Conservation (phyloP, 2,888 invertebrate genomes). For the Hyposoter didymator region DNA sequence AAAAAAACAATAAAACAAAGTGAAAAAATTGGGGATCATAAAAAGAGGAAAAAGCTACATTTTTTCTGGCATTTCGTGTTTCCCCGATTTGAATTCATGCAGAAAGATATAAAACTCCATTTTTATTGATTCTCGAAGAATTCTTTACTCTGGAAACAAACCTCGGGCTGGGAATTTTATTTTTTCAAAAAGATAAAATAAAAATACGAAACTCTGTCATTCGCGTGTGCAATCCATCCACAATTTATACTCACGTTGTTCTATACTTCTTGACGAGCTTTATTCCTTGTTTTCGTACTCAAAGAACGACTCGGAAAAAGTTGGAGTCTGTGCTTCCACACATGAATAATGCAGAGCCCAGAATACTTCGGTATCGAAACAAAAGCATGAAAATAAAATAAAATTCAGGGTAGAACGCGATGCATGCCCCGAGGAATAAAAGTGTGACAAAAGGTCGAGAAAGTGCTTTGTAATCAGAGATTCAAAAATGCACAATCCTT, state of each 20-base stretch:
- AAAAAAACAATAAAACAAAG: background rate
- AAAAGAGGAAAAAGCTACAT: background rate
- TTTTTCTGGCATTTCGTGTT: background rate
- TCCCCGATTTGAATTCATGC: background rate
- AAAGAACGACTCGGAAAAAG: background rate
- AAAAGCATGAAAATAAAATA: conserved; percentile 35
- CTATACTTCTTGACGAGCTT: conserved; percentile 28
- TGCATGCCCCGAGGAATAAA: conserved; percentile 11
- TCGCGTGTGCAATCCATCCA: background rate
- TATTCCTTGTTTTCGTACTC: conserved; percentile 35
- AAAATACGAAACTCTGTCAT: conserved; percentile 21
- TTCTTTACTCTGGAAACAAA: background rate
- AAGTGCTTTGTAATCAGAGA: background rate
- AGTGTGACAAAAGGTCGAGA: conserved; percentile 1
- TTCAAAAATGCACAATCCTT: background rate
- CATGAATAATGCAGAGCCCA: conserved; percentile 46
- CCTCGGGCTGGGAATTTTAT: background rate
- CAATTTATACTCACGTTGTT: conserved; percentile 13
- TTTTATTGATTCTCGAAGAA: background rate
- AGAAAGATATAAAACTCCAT: background rate
- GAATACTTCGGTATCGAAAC: conserved; percentile 43
- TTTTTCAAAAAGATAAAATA: background rate
- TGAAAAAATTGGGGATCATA: background rate
- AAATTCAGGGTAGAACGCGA: conserved; percentile 29
- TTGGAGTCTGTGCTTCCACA: background rate